Percentiles rank a stretch among this genome's conserved stretches.
Evolutionary conservation across 30 jellyfish, hydroid and myxozoan genomes (phyloP).

Genomic region (Turritopsis dohrnii): DNA sequence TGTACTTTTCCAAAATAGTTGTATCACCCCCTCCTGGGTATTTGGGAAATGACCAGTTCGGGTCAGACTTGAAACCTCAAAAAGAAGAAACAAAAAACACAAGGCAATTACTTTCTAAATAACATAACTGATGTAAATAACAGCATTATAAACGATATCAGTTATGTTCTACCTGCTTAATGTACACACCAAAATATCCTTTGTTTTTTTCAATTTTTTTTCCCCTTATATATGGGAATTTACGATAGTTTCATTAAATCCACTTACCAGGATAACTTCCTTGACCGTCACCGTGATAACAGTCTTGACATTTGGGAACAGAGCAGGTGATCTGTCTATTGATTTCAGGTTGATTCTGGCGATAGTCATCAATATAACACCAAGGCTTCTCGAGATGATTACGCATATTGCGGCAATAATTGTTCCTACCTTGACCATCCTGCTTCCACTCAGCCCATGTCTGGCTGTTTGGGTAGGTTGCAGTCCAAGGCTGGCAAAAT

Average conservation of each 20-base stretch:
- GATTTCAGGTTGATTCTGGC: background rate
- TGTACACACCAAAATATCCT: too few species aligned
- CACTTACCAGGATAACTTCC: slow-evolving; percentile 19
- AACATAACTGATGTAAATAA: background rate
- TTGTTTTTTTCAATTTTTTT: too few species aligned
- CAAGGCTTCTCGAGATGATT: background rate
- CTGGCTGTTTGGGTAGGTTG: background rate
- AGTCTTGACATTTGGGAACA: slow-evolving; percentile 3
- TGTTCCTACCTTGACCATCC: slow-evolving; percentile 12
- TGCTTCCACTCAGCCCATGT: background rate
- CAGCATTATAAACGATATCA: too few species aligned
- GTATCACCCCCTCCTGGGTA: background rate
- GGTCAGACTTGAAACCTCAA: background rate
- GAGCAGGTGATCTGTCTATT: background rate
- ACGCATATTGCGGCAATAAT: slow-evolving; percentile 17
- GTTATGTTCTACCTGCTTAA: too few species aligned
- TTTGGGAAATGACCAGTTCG: background rate
- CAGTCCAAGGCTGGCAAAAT: slow-evolving; percentile 16
- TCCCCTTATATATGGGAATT: background rate
- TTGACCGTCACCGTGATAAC: slow-evolving; percentile 10
- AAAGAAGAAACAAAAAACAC: background rate
- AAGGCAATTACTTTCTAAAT: background rate
- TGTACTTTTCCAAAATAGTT: background rate
- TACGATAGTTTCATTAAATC: background rate
- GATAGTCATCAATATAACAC: background rate